A percentile compares a stretch with the other conserved stretches of the same genome.
These are phyloP conservation scores for Trachymyrmex cornetzi DNA, from an alignment of 1,140 invertebrate genomes.

Conservation along the genomic window DNA sequence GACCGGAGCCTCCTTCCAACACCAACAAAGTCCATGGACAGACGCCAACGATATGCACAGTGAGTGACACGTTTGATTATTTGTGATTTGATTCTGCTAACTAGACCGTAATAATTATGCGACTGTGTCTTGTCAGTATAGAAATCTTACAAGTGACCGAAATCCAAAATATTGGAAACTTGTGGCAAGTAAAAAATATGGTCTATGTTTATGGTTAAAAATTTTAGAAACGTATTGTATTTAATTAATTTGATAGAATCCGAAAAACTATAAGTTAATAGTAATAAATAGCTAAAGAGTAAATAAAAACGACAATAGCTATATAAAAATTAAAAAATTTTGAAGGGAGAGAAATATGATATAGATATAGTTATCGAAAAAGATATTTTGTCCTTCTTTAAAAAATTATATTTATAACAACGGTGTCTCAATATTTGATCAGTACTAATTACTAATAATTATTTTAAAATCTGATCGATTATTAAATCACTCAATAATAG, in stretches of 20 bases:
- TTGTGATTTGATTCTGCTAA: slow-evolving; percentile 41
- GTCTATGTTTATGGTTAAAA: neutral
- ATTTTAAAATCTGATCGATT: slow-evolving; percentile 46
- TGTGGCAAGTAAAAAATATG: neutral
- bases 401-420: slow-evolving; percentile 3
- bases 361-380: neutral
- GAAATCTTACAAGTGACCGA: slow-evolving; percentile 14
- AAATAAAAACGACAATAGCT: neutral
- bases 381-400: neutral
- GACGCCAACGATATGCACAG: slow-evolving; percentile 84
- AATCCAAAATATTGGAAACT: slow-evolving; percentile 29
- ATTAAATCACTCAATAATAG: slow-evolving; percentile 51
- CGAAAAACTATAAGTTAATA: neutral
- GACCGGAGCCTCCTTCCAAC: slow-evolving; percentile 72
- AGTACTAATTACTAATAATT: slow-evolving; percentile 14
- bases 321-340: neutral
- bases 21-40: slow-evolving; percentile 83
- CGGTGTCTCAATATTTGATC: neutral
- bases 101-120: slow-evolving; percentile 47
- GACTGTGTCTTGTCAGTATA: slow-evolving; percentile 17
- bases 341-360: neutral
- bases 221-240: neutral
- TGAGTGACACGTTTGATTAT: slow-evolving; percentile 75
- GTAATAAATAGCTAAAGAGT: neutral
- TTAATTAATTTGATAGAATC: neutral